These are phyloP conservation scores for Hypothenemus hampei DNA, from an alignment of 1,140 invertebrate species.

Conservation along the genomic window DNA sequence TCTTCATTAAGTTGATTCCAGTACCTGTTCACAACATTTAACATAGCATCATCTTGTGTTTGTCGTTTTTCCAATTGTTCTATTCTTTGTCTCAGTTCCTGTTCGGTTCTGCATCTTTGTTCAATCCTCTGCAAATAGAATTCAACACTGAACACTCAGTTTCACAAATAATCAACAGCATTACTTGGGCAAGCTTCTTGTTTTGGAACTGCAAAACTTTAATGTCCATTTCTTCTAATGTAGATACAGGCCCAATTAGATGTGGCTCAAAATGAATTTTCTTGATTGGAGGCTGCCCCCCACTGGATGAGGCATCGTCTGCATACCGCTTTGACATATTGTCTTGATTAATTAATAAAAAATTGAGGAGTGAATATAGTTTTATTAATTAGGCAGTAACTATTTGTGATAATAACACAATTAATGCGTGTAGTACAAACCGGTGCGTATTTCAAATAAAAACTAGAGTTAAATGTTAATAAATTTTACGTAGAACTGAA, in stretches of 20 bases:
- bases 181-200: slow-evolving; percentile 88
- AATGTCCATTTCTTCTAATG: slow-evolving; percentile 94
- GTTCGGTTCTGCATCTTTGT: slow-evolving; percentile 82
- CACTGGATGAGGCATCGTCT: slow-evolving; percentile 38
- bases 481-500: too few species aligned
- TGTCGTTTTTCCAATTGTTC: slow-evolving; percentile 96
- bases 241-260: slow-evolving; percentile 86
- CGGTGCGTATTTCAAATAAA: too few species aligned
- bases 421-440: too few species aligned
- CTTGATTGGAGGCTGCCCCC: slow-evolving; percentile 72
- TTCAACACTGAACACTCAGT: too few species aligned
- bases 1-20: slow-evolving; percentile 99
- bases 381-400: too few species aligned
- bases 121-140: slow-evolving; percentile 66
- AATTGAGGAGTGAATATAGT: too few species aligned
- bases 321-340: slow-evolving; percentile 43
- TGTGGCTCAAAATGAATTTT: slow-evolving; percentile 93
- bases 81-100: slow-evolving; percentile 85
- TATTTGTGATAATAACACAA: too few species aligned
- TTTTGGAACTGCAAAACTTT: slow-evolving; percentile 97
- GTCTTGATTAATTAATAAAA: too few species aligned
- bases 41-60: slow-evolving; percentile 94
- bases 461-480: too few species aligned
- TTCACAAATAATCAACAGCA: too few species aligned
- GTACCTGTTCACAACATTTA: slow-evolving; percentile 96